Evolutionary conservation across 2,797 vertebrate genomes (phyloP).

Genomic region (Anabacerthia variegaticeps): DNA sequence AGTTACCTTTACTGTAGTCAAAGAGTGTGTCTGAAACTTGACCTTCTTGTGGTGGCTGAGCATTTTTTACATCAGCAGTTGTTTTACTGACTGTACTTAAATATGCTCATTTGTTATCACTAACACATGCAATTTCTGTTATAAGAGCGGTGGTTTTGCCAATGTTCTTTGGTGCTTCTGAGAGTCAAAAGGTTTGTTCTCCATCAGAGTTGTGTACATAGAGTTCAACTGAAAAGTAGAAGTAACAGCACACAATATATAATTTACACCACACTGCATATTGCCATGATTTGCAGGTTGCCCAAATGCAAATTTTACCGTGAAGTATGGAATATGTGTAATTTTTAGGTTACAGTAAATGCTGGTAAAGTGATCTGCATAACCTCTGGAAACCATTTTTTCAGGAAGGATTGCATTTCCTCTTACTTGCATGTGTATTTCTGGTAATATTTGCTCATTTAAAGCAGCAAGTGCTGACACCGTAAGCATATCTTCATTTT

Average conservation of each 20-base stretch:
- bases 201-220: accelerated
- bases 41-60: background rate
- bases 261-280: background rate
- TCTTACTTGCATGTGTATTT: background rate
- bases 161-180: background rate
- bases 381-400: background rate
- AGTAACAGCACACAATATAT: background rate
- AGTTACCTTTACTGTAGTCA: background rate
- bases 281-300: background rate
- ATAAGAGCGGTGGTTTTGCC: background rate
- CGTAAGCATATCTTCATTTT: background rate
- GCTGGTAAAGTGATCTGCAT: background rate
- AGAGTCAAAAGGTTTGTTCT: background rate
- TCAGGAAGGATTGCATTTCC: background rate
- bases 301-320: background rate
- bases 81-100: background rate
- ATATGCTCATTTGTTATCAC: background rate
- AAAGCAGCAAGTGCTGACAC: background rate
- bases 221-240: background rate
- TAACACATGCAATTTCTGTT: background rate
- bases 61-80: background rate
- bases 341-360: background rate
- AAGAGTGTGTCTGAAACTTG: background rate
- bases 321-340: background rate
- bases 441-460: background rate